These are phyloP conservation scores for Cylloceria caligata DNA, from an alignment of 2,888 invertebrate species.

Conservation along the genomic window DNA sequence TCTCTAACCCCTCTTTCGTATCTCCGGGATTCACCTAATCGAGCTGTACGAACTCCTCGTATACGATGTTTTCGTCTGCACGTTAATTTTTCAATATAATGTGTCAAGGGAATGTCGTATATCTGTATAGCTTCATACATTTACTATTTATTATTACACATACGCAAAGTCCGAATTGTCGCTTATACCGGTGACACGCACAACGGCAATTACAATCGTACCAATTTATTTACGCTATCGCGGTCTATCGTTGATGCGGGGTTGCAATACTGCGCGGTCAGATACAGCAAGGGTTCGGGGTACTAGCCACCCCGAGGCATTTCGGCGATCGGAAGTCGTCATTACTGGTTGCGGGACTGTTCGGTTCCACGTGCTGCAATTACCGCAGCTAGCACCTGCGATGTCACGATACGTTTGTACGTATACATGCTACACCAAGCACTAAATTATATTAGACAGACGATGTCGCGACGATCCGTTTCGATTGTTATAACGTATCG, in stretches of 20 bases:
- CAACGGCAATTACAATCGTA: conserved; percentile 83
- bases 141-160: conserved; percentile 48
- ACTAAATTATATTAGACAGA: conserved; percentile 37
- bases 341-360: conserved; percentile 66
- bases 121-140: not conserved
- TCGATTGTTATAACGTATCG: conserved; percentile 41
- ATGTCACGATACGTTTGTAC: not conserved
- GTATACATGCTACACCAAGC: not conserved
- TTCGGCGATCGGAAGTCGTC: conserved; percentile 70
- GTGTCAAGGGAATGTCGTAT: too few species aligned
- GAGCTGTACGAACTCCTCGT: not conserved
- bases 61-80: not conserved
- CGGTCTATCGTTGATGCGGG: conserved; percentile 66
- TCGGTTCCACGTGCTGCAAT: conserved; percentile 55
- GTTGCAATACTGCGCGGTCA: conserved; percentile 18
- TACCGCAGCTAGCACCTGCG: conserved; percentile 61
- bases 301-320: conserved; percentile 40
- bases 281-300: conserved; percentile 3
- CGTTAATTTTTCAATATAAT: not conserved
- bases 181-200: conserved; percentile 79
- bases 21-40: conserved; percentile 18
- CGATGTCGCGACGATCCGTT: conserved; percentile 22
- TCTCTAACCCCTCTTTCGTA: not conserved
- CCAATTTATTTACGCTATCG: conserved; percentile 81
- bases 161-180: conserved; percentile 55